Percentiles rank a stretch among this genome's conserved stretches.
Evolutionary conservation across 2,888 invertebrate genomes (phyloP).

Genomic region (Cephus pulcher): DNA sequence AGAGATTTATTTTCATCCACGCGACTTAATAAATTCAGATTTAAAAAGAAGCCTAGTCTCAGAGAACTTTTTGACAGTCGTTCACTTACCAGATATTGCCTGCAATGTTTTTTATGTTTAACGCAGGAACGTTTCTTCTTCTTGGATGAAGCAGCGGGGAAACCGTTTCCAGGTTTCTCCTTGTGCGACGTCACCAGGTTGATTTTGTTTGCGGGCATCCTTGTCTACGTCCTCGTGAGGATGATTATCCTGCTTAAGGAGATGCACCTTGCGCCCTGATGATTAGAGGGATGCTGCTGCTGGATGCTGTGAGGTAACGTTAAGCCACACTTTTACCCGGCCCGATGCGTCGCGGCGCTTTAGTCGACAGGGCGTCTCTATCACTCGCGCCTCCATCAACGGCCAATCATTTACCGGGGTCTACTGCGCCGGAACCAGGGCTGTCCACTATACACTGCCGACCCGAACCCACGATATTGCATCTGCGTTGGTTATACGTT

Average conservation of each 20-base stretch:
- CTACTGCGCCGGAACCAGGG: not conserved
- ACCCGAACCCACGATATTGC: not conserved
- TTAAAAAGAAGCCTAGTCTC: not conserved
- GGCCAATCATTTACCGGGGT: not conserved
- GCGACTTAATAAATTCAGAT: not conserved
- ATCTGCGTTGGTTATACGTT: too few relatives aligned
- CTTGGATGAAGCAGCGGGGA: slow-evolving; percentile 42
- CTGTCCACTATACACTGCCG: not conserved
- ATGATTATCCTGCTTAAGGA: not conserved
- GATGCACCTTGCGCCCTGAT: not conserved
- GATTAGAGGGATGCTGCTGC: not conserved
- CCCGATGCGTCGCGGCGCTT: not conserved
- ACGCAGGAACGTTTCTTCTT: slow-evolving; percentile 52
- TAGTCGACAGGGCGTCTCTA: not conserved
- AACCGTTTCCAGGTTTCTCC: slow-evolving; percentile 52
- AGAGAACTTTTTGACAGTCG: not conserved
- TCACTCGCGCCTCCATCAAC: not conserved
- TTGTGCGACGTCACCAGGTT: slow-evolving; percentile 51
- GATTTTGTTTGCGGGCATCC: slow-evolving; percentile 60
- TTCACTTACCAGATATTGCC: slow-evolving; percentile 60
- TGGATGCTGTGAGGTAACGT: not conserved
- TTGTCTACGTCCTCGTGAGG: not conserved
- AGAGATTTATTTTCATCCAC: not conserved
- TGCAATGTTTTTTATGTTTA: slow-evolving; percentile 60
- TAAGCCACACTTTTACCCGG: not conserved